These are phyloP conservation scores for Heterodera schachtii DNA, from an alignment of 1,140 invertebrate genomes.

Conservation along the genomic window DNA sequence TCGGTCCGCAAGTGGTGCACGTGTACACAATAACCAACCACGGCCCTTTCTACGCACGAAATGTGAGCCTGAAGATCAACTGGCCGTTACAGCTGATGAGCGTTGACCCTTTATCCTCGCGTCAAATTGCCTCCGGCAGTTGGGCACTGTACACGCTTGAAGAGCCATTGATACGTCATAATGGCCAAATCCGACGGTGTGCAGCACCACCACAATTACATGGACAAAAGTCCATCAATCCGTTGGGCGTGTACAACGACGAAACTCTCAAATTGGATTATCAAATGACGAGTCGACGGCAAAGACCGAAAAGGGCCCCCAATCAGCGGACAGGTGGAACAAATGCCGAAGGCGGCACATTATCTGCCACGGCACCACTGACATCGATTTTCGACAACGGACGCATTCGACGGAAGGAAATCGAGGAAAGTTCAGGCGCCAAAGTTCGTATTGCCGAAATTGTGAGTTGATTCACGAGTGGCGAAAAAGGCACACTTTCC, in stretches of 20 bases:
- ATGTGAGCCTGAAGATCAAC: slow-evolving; percentile 50
- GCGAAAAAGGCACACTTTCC: neutral
- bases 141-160: slow-evolving; percentile 51
- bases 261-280: slow-evolving; percentile 51
- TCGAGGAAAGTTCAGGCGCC: slow-evolving; percentile 45
- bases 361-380: too few species aligned
- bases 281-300: slow-evolving; percentile 23
- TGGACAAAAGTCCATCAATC: slow-evolving; percentile 34
- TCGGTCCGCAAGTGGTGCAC: slow-evolving; percentile 52
- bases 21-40: slow-evolving; percentile 51
- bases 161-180: slow-evolving; percentile 47
- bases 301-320: neutral
- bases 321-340: slow-evolving; percentile 26
- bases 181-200: slow-evolving; percentile 45
- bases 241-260: slow-evolving; percentile 50
- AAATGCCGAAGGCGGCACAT: neutral
- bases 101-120: neutral
- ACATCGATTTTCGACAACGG: slow-evolving; percentile 45
- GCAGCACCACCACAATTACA: neutral
- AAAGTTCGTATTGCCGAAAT: slow-evolving; percentile 47
- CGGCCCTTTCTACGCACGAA: slow-evolving; percentile 53
- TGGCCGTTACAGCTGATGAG: slow-evolving; percentile 48
- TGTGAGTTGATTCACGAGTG: slow-evolving; percentile 32
- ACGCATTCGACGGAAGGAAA: slow-evolving; percentile 43
- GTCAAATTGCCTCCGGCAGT: slow-evolving; percentile 9